These are phyloP conservation scores for Streblospio benedicti DNA, from an alignment of 1,140 invertebrate genomes.

Conservation along the genomic window DNA sequence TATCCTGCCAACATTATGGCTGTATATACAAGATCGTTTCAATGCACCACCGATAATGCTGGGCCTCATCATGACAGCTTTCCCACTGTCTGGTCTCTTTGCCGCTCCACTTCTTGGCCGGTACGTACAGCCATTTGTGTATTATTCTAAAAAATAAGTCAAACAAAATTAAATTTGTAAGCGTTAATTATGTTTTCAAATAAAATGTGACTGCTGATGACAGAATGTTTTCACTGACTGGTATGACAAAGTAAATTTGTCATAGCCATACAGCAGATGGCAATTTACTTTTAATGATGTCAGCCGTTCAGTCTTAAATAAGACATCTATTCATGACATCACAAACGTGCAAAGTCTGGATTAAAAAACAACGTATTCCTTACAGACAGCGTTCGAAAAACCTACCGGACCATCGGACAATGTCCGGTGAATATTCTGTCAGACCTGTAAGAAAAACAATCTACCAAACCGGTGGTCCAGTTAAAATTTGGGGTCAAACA, in stretches of 20 bases:
- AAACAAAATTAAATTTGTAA: not conserved
- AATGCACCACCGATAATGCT: slow-evolving; percentile 28
- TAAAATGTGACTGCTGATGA: not conserved
- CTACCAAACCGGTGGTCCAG: too few relatives aligned
- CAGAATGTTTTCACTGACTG: not conserved
- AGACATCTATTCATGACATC: too few relatives aligned
- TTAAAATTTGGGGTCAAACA: too few relatives aligned
- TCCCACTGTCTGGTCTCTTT: slow-evolving; percentile 33
- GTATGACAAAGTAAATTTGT: not conserved
- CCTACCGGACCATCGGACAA: too few relatives aligned
- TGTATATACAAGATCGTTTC: slow-evolving; percentile 29
- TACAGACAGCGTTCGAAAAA: too few relatives aligned
- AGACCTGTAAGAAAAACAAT: too few relatives aligned
- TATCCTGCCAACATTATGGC: slow-evolving; percentile 38
- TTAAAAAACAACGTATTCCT: too few relatives aligned
- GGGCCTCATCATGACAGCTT: slow-evolving; percentile 33
- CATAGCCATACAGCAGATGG: not conserved
- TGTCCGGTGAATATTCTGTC: too few relatives aligned
- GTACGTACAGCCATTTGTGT: slow-evolving; percentile 14
- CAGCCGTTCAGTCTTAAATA: not conserved
- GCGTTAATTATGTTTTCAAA: not conserved
- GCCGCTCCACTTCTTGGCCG: slow-evolving; percentile 32
- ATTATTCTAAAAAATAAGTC: not conserved
- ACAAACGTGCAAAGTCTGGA: too few relatives aligned
- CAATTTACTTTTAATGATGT: not conserved